Conservation (phyloP, 2,888 invertebrate genomes). For the Schizaphis graminum region DNA sequence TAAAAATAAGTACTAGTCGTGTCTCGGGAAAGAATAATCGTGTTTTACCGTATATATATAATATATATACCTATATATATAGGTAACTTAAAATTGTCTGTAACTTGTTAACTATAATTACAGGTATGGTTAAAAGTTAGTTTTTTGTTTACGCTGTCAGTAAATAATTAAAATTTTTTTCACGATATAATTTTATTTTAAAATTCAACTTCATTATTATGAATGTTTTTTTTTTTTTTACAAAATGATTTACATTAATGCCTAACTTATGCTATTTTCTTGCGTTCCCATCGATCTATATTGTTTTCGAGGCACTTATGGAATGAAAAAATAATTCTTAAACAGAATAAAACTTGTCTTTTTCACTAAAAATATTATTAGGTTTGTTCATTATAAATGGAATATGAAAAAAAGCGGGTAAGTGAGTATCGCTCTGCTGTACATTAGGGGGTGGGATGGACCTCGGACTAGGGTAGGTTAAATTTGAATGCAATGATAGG, state of each 20-base stretch:
- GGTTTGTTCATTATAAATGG: neutral
- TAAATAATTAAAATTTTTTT: constrained; percentile 34
- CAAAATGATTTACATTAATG: neutral
- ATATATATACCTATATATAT: too few species aligned
- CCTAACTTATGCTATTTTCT: neutral
- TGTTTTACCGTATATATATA: too few species aligned
- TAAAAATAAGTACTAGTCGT: neutral
- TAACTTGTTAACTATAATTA: neutral
- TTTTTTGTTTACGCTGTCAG: constrained; percentile 34
- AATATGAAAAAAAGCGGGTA: neutral
- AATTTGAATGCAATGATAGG: too few species aligned
- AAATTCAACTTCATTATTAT: neutral
- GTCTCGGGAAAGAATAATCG: neutral
- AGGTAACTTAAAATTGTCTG: neutral
- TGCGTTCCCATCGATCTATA: neutral
- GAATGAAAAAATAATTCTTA: neutral
- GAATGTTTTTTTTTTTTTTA: neutral
- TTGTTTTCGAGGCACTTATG: neutral
- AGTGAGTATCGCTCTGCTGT: too few species aligned
- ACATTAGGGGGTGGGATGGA: too few species aligned
- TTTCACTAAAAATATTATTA: neutral
- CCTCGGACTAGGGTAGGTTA: too few species aligned
- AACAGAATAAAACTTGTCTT: neutral
- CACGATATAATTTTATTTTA: constrained; percentile 12
- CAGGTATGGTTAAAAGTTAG: neutral